phyloP scores from a whole-genome alignment of 1,140 invertebrate genomes.

The Drosophila setifemur region DNA sequence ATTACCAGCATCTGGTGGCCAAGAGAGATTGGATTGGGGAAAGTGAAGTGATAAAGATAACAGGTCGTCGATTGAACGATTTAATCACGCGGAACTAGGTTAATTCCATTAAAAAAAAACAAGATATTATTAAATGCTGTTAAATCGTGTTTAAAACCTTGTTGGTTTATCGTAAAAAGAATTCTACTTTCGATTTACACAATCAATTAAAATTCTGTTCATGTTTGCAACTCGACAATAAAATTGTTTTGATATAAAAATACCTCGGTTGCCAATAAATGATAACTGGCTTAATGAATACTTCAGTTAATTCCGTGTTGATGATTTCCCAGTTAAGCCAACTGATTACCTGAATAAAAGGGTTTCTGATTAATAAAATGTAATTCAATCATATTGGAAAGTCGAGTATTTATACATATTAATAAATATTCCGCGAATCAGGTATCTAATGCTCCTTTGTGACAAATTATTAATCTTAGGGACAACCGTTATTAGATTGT shows the following conservation, averaged over 20 bases:
- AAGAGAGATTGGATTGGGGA: slow-evolving; percentile 12
- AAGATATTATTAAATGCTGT: background rate
- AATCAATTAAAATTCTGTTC: background rate
- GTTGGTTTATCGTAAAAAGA: slow-evolving; percentile 1
- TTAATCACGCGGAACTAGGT: slow-evolving; percentile 5
- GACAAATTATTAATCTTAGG: no score
- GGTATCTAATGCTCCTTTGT: no score
- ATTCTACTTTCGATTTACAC: background rate
- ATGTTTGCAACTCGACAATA: background rate
- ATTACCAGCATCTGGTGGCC: slow-evolving; percentile 18
- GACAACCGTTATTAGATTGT: no score
- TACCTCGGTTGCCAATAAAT: background rate
- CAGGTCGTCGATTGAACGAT: slow-evolving; percentile 5
- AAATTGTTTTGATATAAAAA: background rate
- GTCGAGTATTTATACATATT: no score
- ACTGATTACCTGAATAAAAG: no score
- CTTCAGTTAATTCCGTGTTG: background rate
- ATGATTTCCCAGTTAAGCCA: no score
- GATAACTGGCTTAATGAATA: background rate
- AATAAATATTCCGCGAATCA: no score
- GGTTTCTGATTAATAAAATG: no score
- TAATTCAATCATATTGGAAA: no score
- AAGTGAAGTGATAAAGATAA: slow-evolving; percentile 15
- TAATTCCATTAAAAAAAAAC: background rate
- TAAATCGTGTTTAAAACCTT: slow-evolving; percentile 1